Base-by-base conservation (phyloP, 2,797 vertebrate genomes). In the Sparus aurata region DNA sequence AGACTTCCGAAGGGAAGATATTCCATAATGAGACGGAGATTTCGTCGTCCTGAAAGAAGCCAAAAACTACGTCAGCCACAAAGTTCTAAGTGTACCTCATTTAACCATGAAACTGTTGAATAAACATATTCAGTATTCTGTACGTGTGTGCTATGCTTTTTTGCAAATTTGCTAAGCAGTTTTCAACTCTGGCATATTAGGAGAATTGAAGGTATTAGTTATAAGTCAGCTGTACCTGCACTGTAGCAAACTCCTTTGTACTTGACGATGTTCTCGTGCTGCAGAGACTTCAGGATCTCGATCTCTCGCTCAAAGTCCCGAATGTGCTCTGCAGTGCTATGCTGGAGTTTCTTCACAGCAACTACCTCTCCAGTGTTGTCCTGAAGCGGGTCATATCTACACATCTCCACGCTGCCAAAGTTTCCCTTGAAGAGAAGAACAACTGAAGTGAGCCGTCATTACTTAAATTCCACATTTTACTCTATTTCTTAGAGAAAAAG, bases 201-300 rank as follows among this genome's bases (percentile, higher is more conserved):
- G 11, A 25, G 55, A 27, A 38, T 7, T 38, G 8, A 69, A 20
- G 17, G 3, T 38, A 15, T 16, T 1, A 25, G 68, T 8, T 3
- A 2, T 12, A 54, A 4, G 4, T 45, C 4, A 63, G 4, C 43
- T 15, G 20, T 80, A 98, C 98, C 98, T 89, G 97, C 97, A 16
- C 97, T 99, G 93, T 98, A 99, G 91, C 98, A 98, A 11, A 99
- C 97, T 45, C 98, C 98, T 91, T 99, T 98, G 91, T 99, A 99
- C 82, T 97, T 97, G 79, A 99, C 98, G 22, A 99, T 99, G 94
- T 99, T 99, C 73, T 99, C 98, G 18, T 99, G 98, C 82, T 98
- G 98, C 41, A 99, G 93, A 23, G 98, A 99, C 81, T 98, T 98
- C 52, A 99, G 95, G 91, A 99, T 99, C 92, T 99, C 97, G 4